These are phyloP conservation scores for Argopecten irradians DNA, from an alignment of 1,140 invertebrate species.

Conservation along the genomic window DNA sequence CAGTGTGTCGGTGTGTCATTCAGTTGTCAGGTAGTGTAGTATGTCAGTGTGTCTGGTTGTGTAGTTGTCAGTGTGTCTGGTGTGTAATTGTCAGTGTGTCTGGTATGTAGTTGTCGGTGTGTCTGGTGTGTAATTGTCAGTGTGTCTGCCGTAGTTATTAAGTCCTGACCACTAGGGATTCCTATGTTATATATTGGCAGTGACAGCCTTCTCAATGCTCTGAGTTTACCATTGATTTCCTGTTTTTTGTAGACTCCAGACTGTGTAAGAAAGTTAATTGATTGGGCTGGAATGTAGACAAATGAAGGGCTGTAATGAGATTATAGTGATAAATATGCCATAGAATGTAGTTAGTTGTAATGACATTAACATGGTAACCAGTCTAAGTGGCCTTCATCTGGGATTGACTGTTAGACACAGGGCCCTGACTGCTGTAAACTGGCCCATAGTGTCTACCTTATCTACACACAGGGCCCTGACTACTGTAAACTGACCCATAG, in stretches of 20 bases:
- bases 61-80: background rate
- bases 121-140: background rate
- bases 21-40: background rate
- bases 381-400: background rate
- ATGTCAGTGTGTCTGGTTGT: background rate
- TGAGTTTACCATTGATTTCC: background rate
- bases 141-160: too few species aligned
- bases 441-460: too few species aligned
- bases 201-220: background rate
- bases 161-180: background rate
- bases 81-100: background rate
- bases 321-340: background rate
- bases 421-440: too few species aligned
- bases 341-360: slow-evolving; percentile 9
- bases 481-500: too few species aligned
- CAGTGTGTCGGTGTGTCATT: background rate
- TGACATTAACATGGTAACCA: background rate
- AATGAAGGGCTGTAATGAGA: background rate
- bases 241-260: background rate
- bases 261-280: background rate
- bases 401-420: background rate
- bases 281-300: slow-evolving; percentile 15
- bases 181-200: background rate
- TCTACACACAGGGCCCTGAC: too few species aligned
- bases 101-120: background rate